A percentile compares a stretch with the other conserved stretches of the same genome.
phyloP scores from a whole-genome alignment of 64 coral and sea anemone species.

The Anthopleura sola region DNA sequence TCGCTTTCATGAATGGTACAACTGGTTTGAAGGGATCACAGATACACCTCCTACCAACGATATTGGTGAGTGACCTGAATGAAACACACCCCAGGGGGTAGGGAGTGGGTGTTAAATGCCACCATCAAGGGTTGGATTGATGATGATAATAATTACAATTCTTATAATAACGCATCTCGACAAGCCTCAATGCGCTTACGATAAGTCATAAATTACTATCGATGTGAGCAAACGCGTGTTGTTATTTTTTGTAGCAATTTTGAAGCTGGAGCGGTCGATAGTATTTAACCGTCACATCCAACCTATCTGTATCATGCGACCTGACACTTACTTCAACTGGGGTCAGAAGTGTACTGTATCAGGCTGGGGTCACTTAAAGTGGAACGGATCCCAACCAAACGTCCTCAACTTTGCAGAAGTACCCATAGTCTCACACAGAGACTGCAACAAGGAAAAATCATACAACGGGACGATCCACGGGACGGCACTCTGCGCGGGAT shows the following conservation, averaged over 20 bases:
- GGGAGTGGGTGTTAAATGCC: background rate
- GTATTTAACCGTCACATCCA: constrained; percentile 39
- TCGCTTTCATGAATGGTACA: constrained; percentile 28
- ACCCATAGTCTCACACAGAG: constrained; percentile 28
- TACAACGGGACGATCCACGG: constrained; percentile 59
- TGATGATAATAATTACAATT: too few species aligned
- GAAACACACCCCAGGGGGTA: background rate
- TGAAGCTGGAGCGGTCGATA: constrained; percentile 39
- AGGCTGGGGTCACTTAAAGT: constrained; percentile 53
- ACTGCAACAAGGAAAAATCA: constrained; percentile 49
- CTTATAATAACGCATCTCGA: too few species aligned
- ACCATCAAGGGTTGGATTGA: too few species aligned
- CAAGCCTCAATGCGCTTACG: too few species aligned
- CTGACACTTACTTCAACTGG: constrained; percentile 19
- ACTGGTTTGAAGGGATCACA: constrained; percentile 42
- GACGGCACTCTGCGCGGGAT: constrained; percentile 64
- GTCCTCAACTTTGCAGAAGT: constrained; percentile 40
- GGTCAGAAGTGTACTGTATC: constrained; percentile 39
- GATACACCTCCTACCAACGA: constrained; percentile 49
- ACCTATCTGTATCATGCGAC: constrained; percentile 31
- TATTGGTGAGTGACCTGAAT: constrained; percentile 1
- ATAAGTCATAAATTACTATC: too few species aligned
- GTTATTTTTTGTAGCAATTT: constrained; percentile 26
- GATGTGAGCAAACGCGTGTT: background rate
- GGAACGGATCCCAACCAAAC: constrained; percentile 51